Evolutionary conservation across 2,888 invertebrate species (phyloP).

Genomic region (Eupithecia exiguata): DNA sequence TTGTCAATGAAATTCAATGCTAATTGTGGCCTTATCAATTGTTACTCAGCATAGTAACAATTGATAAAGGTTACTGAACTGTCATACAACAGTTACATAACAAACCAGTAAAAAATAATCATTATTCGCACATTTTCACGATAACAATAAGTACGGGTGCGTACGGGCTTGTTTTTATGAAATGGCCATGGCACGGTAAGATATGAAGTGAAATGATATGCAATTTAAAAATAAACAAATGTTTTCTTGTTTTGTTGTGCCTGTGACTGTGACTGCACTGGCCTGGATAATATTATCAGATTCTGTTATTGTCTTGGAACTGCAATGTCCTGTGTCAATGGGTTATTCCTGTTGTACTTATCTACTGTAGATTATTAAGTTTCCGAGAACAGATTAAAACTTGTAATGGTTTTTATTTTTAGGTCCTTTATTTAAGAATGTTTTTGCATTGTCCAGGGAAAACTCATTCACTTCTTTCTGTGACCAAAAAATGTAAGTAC

Average conservation of each 20-base stretch:
- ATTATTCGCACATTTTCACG: slow-evolving; percentile 53
- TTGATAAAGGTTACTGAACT: slow-evolving; percentile 57
- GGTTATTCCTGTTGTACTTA: background rate
- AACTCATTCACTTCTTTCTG: too few relatives aligned
- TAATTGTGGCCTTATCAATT: slow-evolving; percentile 49
- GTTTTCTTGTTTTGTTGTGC: background rate
- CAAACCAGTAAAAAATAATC: slow-evolving; percentile 49
- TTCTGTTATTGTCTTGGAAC: background rate
- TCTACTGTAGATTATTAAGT: background rate
- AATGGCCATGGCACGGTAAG: slow-evolving; percentile 50
- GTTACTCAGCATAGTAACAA: slow-evolving; percentile 47
- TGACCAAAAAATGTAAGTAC: too few relatives aligned
- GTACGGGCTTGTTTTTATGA: slow-evolving; percentile 42
- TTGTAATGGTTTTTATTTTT: background rate
- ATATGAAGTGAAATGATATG: slow-evolving; percentile 38
- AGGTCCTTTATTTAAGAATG: background rate
- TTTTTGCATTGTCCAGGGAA: background rate
- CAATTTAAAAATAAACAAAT: slow-evolving; percentile 28
- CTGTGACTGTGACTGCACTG: background rate
- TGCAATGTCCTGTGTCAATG: background rate
- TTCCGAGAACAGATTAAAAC: background rate
- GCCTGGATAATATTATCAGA: background rate
- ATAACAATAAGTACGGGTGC: slow-evolving; percentile 43
- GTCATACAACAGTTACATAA: slow-evolving; percentile 46
- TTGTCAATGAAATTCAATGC: slow-evolving; percentile 44